A percentile compares a stretch with the other conserved stretches of the same genome.
Conservation (phyloP, 1,140 invertebrate genomes). For the Sycophaga agraensis region DNA sequence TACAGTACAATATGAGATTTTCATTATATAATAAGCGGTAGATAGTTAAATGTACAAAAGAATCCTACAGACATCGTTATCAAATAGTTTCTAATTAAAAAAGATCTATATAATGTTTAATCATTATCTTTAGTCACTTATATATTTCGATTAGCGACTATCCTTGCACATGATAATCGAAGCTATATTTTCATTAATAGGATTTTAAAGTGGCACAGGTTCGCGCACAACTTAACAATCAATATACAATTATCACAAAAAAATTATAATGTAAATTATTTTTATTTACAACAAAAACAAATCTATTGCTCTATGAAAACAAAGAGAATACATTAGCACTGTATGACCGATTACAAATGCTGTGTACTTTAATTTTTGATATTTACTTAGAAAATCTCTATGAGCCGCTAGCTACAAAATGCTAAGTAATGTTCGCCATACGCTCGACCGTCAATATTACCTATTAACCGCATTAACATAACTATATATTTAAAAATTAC, state of each 20-base stretch:
- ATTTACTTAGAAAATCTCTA: constrained; percentile 19
- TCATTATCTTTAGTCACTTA: too few species aligned
- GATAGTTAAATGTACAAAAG: constrained; percentile 29
- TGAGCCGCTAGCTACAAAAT: constrained; percentile 12
- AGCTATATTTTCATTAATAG: neutral
- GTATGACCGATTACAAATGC: too few species aligned
- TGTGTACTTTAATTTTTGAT: too few species aligned
- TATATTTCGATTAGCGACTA: too few species aligned
- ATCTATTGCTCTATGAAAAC: constrained; percentile 23
- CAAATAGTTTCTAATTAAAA: constrained; percentile 18
- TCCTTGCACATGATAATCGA: constrained; percentile 1
- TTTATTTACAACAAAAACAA: constrained; percentile 32
- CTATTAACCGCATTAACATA: constrained; percentile 9
- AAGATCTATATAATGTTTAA: constrained; percentile 9
- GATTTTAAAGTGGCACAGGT: constrained; percentile 37
- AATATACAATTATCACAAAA: constrained; percentile 43
- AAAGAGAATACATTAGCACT: neutral
- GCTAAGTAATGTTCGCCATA: constrained; percentile 20
- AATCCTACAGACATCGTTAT: constrained; percentile 22
- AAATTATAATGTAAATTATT: constrained; percentile 27
- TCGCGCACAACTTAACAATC: constrained; percentile 39
- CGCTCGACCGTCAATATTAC: neutral
- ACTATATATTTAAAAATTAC: constrained; percentile 2
- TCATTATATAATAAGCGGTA: constrained; percentile 21
- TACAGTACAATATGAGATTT: too few species aligned